A percentile compares a stretch with the other conserved stretches of the same genome.
phyloP scores from a whole-genome alignment of 2,797 vertebrate genomes.

The Cynopterus sphinx region DNA sequence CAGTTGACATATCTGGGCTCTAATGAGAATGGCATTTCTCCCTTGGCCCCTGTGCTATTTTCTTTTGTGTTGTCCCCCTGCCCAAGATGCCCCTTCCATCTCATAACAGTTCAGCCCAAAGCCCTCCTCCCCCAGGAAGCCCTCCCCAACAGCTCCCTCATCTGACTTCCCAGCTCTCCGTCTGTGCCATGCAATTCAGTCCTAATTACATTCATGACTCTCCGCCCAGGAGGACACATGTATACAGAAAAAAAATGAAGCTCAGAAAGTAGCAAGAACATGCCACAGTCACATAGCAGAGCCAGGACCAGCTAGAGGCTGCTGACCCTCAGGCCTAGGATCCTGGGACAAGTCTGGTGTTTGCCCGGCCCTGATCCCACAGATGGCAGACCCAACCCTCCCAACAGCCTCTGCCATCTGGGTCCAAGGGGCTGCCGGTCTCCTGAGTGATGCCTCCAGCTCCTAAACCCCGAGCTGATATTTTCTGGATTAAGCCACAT shows the following conservation, averaged over 20 bases:
- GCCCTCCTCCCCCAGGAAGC: not conserved
- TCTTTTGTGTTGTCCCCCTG: not conserved
- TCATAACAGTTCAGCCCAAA: not conserved
- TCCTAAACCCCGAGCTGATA: slow-evolving; percentile 57
- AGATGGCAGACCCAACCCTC: not conserved
- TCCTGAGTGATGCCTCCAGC: slow-evolving; percentile 49
- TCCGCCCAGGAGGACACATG: fast-evolving
- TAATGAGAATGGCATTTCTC: not conserved
- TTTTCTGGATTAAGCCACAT: slow-evolving; percentile 37
- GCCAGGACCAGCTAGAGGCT: not conserved
- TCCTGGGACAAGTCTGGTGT: not conserved
- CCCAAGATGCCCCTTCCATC: not conserved
- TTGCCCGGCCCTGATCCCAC: not conserved
- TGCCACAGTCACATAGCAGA: not conserved
- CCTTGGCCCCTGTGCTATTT: not conserved
- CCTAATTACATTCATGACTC: not conserved
- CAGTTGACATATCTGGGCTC: not conserved
- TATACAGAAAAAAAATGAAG: not conserved
- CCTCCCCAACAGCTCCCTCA: not conserved
- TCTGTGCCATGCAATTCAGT: not conserved
- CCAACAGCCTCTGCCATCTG: not conserved
- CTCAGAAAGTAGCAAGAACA: not conserved
- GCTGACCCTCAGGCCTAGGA: not conserved
- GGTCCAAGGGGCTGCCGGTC: not conserved
- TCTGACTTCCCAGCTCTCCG: not conserved